Conservation (phyloP, 2,113 vertebrate species). For the Tachysurus vachellii region DNA sequence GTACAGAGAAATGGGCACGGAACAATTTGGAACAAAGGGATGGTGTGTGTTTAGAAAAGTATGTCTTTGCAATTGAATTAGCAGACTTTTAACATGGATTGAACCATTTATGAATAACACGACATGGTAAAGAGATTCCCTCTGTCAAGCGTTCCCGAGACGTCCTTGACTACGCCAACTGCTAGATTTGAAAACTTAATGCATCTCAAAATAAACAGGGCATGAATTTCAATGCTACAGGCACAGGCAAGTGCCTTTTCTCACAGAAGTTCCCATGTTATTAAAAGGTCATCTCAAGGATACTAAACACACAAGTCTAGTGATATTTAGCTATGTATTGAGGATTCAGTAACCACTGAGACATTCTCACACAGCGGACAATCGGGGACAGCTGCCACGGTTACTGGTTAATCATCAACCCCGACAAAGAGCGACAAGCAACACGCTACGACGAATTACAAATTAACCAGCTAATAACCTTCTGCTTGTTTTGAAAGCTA, state of each 20-base stretch:
- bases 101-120: background rate
- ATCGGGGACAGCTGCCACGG: background rate
- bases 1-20: slow-evolving; percentile 3
- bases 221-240: background rate
- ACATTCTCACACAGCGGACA: slow-evolving; percentile 44
- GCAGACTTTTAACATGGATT: background rate
- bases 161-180: background rate
- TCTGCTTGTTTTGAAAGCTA: slow-evolving; percentile 11
- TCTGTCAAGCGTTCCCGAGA: background rate
- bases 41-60: background rate
- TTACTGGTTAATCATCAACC: slow-evolving; percentile 73
- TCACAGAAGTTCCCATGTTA: background rate
- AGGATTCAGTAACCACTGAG: slow-evolving; percentile 42
- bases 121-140: background rate
- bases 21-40: slow-evolving; percentile 28
- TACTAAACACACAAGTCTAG: slow-evolving; percentile 5
- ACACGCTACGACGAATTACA: slow-evolving; percentile 66
- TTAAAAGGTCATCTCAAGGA: slow-evolving; percentile 44
- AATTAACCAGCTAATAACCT: slow-evolving; percentile 64
- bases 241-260: background rate
- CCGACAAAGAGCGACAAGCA: slow-evolving; percentile 55
- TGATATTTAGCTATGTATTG: slow-evolving; percentile 4
- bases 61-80: background rate
- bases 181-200: background rate
- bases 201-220: background rate